These are phyloP conservation scores for Thelaira solivaga DNA, from an alignment of 2,888 invertebrate species.

Conservation along the genomic window DNA sequence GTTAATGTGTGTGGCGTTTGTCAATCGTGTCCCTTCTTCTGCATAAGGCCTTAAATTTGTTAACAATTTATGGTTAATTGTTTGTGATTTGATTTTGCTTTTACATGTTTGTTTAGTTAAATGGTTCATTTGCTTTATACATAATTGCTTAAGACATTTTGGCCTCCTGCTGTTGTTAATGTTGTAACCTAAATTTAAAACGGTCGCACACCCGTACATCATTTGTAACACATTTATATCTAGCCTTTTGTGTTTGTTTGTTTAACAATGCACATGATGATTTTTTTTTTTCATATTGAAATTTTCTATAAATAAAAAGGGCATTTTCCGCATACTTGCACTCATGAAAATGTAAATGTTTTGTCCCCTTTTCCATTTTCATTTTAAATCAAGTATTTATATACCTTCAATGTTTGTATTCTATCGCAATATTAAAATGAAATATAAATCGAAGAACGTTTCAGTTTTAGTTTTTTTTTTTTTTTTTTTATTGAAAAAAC, in stretches of 20 bases:
- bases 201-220: conserved; percentile 40
- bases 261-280: not conserved
- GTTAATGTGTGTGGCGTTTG: conserved; percentile 2
- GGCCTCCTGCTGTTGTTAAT: conserved; percentile 54
- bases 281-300: not conserved
- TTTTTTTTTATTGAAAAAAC: conserved; percentile 3
- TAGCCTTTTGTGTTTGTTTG: not conserved
- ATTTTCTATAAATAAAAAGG: conserved; percentile 18
- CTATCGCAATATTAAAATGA: conserved; percentile 6
- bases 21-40: conserved; percentile 18
- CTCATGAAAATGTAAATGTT: not conserved
- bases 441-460: conserved; percentile 14
- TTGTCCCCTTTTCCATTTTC: not conserved
- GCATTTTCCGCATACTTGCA: conserved; percentile 28
- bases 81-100: conserved; percentile 5
- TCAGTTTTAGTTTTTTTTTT: not conserved
- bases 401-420: not conserved
- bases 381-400: not conserved
- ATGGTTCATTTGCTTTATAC: not conserved
- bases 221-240: conserved; percentile 30
- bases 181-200: conserved; percentile 54
- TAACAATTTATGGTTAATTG: conserved; percentile 15
- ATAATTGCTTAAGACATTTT: conserved; percentile 42
- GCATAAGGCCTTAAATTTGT: conserved; percentile 10
- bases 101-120: not conserved